A percentile compares a stretch with the other conserved stretches of the same genome.
These are phyloP conservation scores for Penaeus monodon DNA, from an alignment of 2,888 invertebrate genomes.

Conservation along the genomic window DNA sequence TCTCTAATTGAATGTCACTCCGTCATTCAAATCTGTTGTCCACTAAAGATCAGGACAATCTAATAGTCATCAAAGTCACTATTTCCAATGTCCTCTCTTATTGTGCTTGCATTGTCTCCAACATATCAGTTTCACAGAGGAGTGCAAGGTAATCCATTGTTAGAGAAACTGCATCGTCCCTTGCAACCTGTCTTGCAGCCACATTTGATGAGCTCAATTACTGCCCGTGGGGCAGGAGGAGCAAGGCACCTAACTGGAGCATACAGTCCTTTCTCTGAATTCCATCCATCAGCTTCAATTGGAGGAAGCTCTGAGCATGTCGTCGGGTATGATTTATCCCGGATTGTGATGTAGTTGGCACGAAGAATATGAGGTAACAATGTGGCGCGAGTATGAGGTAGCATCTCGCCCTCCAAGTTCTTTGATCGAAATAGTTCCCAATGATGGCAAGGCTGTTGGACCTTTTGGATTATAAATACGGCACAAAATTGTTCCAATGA, in stretches of 20 bases:
- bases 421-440: too few relatives aligned
- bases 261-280: too few relatives aligned
- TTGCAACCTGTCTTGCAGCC: constrained; percentile 8
- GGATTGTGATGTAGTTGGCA: constrained; percentile 20
- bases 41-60: background rate
- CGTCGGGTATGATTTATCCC: constrained; percentile 5
- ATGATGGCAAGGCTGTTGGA: constrained; percentile 14
- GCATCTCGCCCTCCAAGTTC: constrained; percentile 16
- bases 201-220: constrained; percentile 20
- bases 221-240: constrained; percentile 17
- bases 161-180: constrained; percentile 13
- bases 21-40: background rate
- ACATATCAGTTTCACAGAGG: background rate
- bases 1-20: too few relatives aligned
- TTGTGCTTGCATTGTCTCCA: background rate
- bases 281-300: constrained; percentile 4
- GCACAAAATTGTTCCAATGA: constrained; percentile 23
- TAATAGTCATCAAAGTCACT: too few relatives aligned
- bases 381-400: constrained; percentile 3
- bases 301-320: constrained; percentile 13
- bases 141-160: too few relatives aligned
- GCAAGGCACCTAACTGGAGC: constrained; percentile 11
- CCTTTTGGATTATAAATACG: constrained; percentile 19
- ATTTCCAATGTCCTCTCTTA: background rate
- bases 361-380: background rate